Evolutionary conservation across 2,797 vertebrate genomes (phyloP), one percentile per base, ranked within the genome.

Genomic region (Dermochelys coriacea): DNA sequence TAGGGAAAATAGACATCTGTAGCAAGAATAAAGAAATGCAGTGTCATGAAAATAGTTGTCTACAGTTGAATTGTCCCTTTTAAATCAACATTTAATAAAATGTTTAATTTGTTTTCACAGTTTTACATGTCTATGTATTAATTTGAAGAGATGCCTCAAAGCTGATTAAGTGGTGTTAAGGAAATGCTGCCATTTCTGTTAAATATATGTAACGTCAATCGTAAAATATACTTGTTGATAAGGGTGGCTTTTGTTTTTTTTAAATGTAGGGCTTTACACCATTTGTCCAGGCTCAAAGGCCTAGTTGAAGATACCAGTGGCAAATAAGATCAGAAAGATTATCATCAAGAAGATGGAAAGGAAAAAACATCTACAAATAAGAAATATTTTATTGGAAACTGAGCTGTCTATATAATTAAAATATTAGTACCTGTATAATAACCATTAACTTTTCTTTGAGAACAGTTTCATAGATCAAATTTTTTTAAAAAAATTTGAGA

Each of bases 221-320:
- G 54, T 25, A 54, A 78, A 88, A 1, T 59, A 80, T 92, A 37
- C 25, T 93, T 83, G 49, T 90, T 93, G 90, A 59, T 93, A 89
- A 94, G 83, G 8, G 31, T 97, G n/a, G 92, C 82, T 92, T 50
- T 54, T n/a, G 49, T 57, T 8, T 31, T 94, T 89, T 93, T 96
- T 89, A 91, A 45, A 88, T 96, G 41, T 94, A 99, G 99, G 98
- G 98, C 98, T 87, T 98, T 99, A 93, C 98, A 98, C 80, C 98
- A 98, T 92, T 97, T 99, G 91, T 97, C 97, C 27, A 96, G 95
- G 77, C 98, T 98, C 68, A 98, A 98, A 92, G 98, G 97, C 29
- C 96, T 98, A 34, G 98, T 98, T 81, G 98, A 98, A 81, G 98
- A 98, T 84, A 96, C 93, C 74, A 94, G 93, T 37, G 90, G 91